These are phyloP conservation scores for Heliconius congener DNA, from an alignment of 1,140 invertebrate genomes.

Conservation along the genomic window DNA sequence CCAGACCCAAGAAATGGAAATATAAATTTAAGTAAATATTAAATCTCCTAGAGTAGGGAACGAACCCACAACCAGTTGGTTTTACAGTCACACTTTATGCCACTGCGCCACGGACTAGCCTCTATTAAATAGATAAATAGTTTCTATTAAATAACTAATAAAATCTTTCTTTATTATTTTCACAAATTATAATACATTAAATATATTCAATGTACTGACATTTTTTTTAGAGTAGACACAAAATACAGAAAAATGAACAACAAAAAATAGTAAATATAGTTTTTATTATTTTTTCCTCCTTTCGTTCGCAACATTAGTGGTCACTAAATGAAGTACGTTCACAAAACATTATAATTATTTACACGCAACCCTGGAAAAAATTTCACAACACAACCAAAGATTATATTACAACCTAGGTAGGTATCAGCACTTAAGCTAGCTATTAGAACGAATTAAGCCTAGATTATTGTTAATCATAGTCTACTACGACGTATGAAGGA, in stretches of 20 bases:
- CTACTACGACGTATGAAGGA: neutral
- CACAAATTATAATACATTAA: no score
- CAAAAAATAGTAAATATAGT: neutral
- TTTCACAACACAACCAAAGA: slow-evolving; percentile 25
- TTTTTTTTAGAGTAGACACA: no score
- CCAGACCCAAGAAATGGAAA: no score
- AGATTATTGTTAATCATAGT: slow-evolving; percentile 40
- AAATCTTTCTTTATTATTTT: no score
- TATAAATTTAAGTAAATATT: no score
- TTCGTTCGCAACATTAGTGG: neutral
- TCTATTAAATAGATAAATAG: no score
- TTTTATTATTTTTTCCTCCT: neutral
- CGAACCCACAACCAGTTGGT: no score
- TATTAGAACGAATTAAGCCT: slow-evolving; percentile 41
- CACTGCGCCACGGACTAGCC: no score
- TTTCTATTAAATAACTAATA: no score
- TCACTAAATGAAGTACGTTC: neutral
- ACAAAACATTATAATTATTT: neutral
- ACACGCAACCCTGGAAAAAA: slow-evolving; percentile 19
- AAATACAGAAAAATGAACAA: neutral
- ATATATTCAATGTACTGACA: no score
- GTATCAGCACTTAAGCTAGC: slow-evolving; percentile 39
- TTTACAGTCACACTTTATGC: no score
- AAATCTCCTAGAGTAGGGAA: no score
- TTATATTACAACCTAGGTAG: slow-evolving; percentile 24